Evolutionary conservation across 30 jellyfish, hydroid and myxozoan genomes (phyloP), one percentile per base, ranked within the genome.

Genomic region (Rhopilema esculentum): DNA sequence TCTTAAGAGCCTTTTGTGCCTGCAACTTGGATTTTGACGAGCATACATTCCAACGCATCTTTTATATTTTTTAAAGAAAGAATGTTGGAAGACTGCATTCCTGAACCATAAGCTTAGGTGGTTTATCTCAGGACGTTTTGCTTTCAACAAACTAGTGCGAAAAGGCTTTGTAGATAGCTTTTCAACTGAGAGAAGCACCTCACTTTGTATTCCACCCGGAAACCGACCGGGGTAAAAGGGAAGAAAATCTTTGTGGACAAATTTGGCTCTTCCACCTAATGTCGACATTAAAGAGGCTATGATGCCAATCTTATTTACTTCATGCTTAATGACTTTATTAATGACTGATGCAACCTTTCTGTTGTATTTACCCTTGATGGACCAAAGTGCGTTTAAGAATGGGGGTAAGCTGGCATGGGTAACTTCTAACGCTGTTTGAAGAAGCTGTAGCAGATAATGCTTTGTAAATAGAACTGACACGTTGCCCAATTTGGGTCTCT

Each of bases 361-460:
- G 81, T 84, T 84, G 27, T 84, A 31, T 28, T 53, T 67, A 8
- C 32, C 67, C 49, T 72, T 84, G 65, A 84, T 72, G 16, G 93
- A 84, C 87, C 87, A 84, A 6, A 84, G 76, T 0, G 86, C 81
- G 23, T 70, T 84, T 21, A 72, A 32, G 21, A 70, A 21, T 18
- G 81, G 75, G 29, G 93, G 93, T 0, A 84, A n/a, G 31, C 52
- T 22, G 16, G 86, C 87, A 21, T 84, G 93, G 4, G 93, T 72
- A 9, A 72, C 74, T 62, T 84, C 93, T 31, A 84, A 32, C 4
- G 87, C 93, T 18, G 67, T 71, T 18, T 84, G 93, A 6, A 84
- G 74, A 27, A 84, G 40, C 6, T 49, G 63, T 33, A 69, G 4
- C 49, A 84, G 26, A 24, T 72, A 71, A 31, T 84, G 93, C 74